Conservation (phyloP, 2,113 vertebrate genomes). For the Misgurnus anguillicaudatus region DNA sequence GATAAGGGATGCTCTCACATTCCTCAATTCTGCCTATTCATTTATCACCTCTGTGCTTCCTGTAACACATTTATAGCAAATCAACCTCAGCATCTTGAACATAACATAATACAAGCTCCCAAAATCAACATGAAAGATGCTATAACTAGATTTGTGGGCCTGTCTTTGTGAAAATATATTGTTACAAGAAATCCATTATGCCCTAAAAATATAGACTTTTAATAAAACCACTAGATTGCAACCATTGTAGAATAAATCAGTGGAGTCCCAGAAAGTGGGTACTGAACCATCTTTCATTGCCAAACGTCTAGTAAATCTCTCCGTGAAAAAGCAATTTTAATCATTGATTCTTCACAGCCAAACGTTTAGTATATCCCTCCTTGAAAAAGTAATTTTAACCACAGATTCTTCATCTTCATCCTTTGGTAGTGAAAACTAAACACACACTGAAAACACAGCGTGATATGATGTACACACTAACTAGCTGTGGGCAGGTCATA, state of each 20-base stretch:
- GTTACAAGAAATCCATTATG: background rate
- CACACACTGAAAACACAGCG: too few species aligned
- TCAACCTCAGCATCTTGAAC: slow-evolving; percentile 4
- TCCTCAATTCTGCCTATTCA: slow-evolving; percentile 37
- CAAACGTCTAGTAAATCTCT: too few species aligned
- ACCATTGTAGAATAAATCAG: background rate
- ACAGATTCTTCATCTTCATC: too few species aligned
- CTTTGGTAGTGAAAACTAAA: too few species aligned
- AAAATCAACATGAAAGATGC: background rate
- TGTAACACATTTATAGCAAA: slow-evolving; percentile 16
- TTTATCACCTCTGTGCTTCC: slow-evolving; percentile 32
- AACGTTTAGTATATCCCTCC: too few species aligned
- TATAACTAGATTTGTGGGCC: background rate
- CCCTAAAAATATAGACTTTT: background rate
- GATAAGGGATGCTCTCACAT: slow-evolving; percentile 54
- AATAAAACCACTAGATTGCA: too few species aligned
- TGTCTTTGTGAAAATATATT: slow-evolving; percentile 4
- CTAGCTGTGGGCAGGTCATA: too few species aligned
- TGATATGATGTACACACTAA: too few species aligned
- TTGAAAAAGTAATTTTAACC: too few species aligned
- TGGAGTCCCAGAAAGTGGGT: background rate
- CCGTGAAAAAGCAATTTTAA: too few species aligned
- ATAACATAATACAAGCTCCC: background rate
- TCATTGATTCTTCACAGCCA: too few species aligned
- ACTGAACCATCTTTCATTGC: too few species aligned